phyloP scores from a whole-genome alignment of 2,797 vertebrate genomes.

The Serranus cabrilla region DNA sequence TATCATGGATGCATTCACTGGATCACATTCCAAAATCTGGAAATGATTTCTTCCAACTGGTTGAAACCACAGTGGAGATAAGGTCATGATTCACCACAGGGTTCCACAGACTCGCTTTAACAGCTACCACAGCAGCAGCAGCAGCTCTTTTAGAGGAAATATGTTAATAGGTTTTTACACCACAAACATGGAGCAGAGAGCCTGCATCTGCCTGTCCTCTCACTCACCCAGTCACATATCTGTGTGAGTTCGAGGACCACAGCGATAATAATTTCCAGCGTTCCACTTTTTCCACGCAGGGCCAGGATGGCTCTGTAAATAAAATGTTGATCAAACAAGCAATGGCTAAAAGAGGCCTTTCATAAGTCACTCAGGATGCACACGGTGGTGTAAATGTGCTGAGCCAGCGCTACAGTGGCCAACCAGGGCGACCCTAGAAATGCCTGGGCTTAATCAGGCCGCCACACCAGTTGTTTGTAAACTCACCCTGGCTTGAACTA shows the following conservation, averaged over 20 bases:
- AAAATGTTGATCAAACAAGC: conserved; percentile 51
- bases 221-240: conserved; percentile 62
- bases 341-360: conserved; percentile 58
- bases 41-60: conserved; percentile 76
- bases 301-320: conserved; percentile 33
- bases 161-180: conserved; percentile 75
- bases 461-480: conserved; percentile 72
- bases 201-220: conserved; percentile 20
- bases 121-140: conserved; percentile 46
- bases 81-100: conserved; percentile 64
- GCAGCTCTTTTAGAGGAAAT: conserved; percentile 65
- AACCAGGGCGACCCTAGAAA: conserved; percentile 46
- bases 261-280: conserved; percentile 36
- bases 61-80: conserved; percentile 69
- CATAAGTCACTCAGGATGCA: conserved; percentile 55
- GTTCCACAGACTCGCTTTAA: conserved; percentile 54
- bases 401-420: conserved; percentile 47
- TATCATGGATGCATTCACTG: conserved; percentile 59
- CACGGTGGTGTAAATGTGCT: conserved; percentile 57
- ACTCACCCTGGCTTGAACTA: conserved; percentile 59
- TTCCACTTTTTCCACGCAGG: conserved; percentile 33
- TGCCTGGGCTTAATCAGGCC: conserved; percentile 64
- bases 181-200: conserved; percentile 66
- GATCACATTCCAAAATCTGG: conserved; percentile 75
- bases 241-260: conserved; percentile 41